phyloP scores from a whole-genome alignment of 2,888 invertebrate genomes.

The Clivina fossor region DNA sequence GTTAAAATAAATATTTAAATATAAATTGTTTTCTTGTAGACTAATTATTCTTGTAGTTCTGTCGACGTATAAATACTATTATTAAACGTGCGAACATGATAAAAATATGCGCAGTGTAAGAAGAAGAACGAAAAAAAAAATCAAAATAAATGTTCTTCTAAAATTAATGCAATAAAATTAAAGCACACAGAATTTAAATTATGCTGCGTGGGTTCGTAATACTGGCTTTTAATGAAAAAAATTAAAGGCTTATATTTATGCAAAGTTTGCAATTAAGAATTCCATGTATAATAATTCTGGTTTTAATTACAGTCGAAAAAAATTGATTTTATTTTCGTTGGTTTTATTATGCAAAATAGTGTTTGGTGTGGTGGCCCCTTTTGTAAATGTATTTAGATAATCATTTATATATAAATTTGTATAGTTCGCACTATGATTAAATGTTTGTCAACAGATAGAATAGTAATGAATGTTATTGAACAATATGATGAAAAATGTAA shows the following conservation, averaged over 20 bases:
- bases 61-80: too few species aligned
- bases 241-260: conserved; percentile 35
- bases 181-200: conserved; percentile 33
- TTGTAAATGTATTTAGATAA: too few species aligned
- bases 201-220: conserved; percentile 33
- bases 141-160: conserved; percentile 26
- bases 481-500: background rate
- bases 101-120: too few species aligned
- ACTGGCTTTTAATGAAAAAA: conserved; percentile 33
- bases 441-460: background rate
- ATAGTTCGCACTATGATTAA: too few species aligned
- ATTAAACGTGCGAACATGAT: too few species aligned
- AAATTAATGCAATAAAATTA: conserved; percentile 31
- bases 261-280: conserved; percentile 36
- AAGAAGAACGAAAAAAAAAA: too few species aligned
- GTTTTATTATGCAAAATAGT: conserved; percentile 33
- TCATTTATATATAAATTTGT: too few species aligned
- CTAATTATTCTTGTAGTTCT: too few species aligned
- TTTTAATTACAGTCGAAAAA: conserved; percentile 32
- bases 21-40: too few species aligned
- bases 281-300: conserved; percentile 34
- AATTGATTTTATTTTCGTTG: conserved; percentile 32
- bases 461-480: background rate
- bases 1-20: too few species aligned
- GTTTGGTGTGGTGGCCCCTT: too few species aligned